Evolutionary conservation across 2,888 invertebrate genomes (phyloP).

Genomic region (Luperina testacea): DNA sequence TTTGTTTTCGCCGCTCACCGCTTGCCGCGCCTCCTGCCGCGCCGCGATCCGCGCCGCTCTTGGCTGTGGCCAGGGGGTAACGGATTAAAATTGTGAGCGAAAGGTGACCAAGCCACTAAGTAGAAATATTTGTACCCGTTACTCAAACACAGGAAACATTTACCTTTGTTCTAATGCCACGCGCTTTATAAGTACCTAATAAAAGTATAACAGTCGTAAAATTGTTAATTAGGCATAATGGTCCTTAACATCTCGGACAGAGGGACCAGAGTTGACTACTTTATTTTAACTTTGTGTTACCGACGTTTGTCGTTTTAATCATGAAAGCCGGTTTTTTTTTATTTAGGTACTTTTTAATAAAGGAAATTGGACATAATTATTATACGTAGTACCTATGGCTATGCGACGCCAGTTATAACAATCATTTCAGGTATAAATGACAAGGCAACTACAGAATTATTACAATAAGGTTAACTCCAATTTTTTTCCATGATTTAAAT

Average conservation of each 20-base stretch:
- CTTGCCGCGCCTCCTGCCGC: too few species aligned
- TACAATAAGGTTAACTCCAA: not conserved
- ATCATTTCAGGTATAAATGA: not conserved
- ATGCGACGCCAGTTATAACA: not conserved
- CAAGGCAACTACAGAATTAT: not conserved
- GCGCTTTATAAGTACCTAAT: conserved; percentile 69
- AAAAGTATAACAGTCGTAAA: conserved; percentile 63
- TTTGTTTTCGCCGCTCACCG: too few species aligned
- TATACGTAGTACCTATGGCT: not conserved
- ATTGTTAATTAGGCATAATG: conserved; percentile 55
- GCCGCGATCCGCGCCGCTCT: too few species aligned
- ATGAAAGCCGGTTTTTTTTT: conserved; percentile 38
- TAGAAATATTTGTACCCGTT: conserved; percentile 81
- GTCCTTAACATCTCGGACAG: conserved; percentile 35
- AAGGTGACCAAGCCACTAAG: conserved; percentile 70
- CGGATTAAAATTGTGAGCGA: conserved; percentile 56
- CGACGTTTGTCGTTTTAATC: conserved; percentile 38
- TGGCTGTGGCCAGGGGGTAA: too few species aligned
- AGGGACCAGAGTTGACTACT: conserved; percentile 57
- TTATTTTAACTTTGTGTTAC: conserved; percentile 50
- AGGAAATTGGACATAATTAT: conserved; percentile 29
- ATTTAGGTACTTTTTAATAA: conserved; percentile 33
- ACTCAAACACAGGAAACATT: conserved; percentile 80
- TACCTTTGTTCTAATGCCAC: conserved; percentile 80
- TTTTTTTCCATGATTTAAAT: not conserved